A percentile compares a stretch with the other conserved stretches of the same genome.
phyloP scores from a whole-genome alignment of 2,888 invertebrate genomes.

The Diogma glabrata region DNA sequence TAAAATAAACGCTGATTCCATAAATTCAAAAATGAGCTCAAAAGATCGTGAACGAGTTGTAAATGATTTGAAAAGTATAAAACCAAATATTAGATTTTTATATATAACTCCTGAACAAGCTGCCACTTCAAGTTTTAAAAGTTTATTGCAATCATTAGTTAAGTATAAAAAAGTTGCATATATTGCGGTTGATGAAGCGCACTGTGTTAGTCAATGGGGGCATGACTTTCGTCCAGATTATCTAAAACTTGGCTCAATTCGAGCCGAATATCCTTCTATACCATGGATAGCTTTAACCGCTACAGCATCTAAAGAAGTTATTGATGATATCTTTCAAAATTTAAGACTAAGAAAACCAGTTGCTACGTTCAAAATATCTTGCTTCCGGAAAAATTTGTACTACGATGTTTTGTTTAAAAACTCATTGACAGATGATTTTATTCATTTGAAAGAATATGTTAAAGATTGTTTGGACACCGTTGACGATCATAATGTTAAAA shows the following conservation, averaged over 20 bases:
- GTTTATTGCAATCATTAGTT: slow-evolving; percentile 53
- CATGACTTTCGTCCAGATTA: slow-evolving; percentile 97
- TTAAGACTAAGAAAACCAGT: slow-evolving; percentile 56
- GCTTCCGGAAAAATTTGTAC: slow-evolving; percentile 84
- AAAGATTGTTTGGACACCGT: slow-evolving; percentile 49
- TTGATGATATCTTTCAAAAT: slow-evolving; percentile 68
- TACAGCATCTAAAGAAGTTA: slow-evolving; percentile 72
- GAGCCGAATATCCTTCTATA: slow-evolving; percentile 49
- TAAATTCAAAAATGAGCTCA: slow-evolving; percentile 81
- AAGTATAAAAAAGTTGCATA: slow-evolving; percentile 72
- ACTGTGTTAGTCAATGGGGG: slow-evolving; percentile 98
- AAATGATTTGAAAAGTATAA: slow-evolving; percentile 59
- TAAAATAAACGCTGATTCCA: slow-evolving; percentile 72
- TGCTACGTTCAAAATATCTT: slow-evolving; percentile 68
- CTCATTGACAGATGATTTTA: slow-evolving; percentile 64
- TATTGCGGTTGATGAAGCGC: slow-evolving; percentile 94
- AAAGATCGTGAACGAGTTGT: slow-evolving; percentile 67
- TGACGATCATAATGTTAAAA: slow-evolving; percentile 31
- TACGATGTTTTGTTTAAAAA: slow-evolving; percentile 92
- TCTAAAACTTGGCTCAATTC: slow-evolving; percentile 67
- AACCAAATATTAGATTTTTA: slow-evolving; percentile 69
- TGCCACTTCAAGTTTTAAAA: slow-evolving; percentile 62
- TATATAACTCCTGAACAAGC: slow-evolving; percentile 98
- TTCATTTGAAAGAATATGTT: slow-evolving; percentile 68
- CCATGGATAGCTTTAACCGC: slow-evolving; percentile 92